These are phyloP conservation scores for Drosophila serrata DNA, from an alignment of 1,140 invertebrate genomes.

Conservation along the genomic window DNA sequence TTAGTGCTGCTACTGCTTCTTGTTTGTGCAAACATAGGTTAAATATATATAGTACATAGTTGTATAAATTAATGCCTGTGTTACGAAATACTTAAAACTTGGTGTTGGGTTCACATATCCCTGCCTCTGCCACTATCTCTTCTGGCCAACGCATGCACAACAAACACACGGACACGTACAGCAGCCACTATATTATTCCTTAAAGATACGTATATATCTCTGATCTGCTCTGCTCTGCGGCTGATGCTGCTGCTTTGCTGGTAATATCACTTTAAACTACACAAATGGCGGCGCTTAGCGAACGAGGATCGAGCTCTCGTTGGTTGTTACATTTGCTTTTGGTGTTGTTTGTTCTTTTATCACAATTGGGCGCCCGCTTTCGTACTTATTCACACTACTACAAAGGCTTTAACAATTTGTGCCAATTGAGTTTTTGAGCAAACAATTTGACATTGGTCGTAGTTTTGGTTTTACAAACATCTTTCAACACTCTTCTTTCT, in stretches of 20 bases:
- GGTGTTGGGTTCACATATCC: constrained; percentile 32
- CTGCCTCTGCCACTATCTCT: constrained; percentile 32
- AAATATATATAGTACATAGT: constrained; percentile 71
- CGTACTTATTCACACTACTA: constrained; percentile 71
- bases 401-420: constrained; percentile 81
- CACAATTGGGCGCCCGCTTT: constrained; percentile 73
- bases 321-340: constrained; percentile 73
- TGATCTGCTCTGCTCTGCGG: constrained; percentile 13
- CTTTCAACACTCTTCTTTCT: constrained; percentile 45
- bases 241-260: constrained; percentile 46
- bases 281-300: constrained; percentile 73
- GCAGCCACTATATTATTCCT: constrained; percentile 17
- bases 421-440: constrained; percentile 75
- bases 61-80: constrained; percentile 78
- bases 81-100: constrained; percentile 72
- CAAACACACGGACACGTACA: constrained; percentile 5
- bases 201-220: constrained; percentile 45
- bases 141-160: constrained; percentile 67
- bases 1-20: constrained; percentile 43
- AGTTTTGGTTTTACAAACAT: constrained; percentile 71
- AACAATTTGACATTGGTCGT: constrained; percentile 77
- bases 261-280: constrained; percentile 81
- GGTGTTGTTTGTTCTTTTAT: constrained; percentile 64
- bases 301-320: constrained; percentile 54
- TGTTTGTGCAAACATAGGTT: constrained; percentile 75